Evolutionary conservation across 2,888 invertebrate species (phyloP), one percentile per base, ranked within the genome.

Genomic region (Cerceris ruficornis): DNA sequence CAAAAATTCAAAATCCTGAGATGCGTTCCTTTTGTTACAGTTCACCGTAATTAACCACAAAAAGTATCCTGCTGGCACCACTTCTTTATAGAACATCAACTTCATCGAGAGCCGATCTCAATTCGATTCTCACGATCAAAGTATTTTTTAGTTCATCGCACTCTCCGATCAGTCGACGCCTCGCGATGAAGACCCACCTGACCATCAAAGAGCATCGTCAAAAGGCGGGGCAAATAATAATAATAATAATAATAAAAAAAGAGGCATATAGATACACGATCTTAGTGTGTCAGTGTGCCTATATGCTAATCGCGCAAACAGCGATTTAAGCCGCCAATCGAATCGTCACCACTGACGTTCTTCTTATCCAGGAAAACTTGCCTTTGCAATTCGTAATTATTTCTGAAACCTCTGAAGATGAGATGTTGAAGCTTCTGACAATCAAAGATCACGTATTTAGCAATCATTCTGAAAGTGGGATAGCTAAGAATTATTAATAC

Each of bases 241-340:
- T n/a, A n/a, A n/a, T n/a, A n/a, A n/a, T n/a, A n/a, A n/a, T n/a
- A n/a, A n/a, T n/a, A n/a, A 74, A 65, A 75, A 69, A 60, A 60
- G 71, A 80, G 77, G 76, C 77, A 78, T 81, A 85, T 82, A 85
- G 89, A 88, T 88, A 87, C 68, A 65, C 59, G 86, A 88, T 88
- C 85, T 90, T 90, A 91, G 90, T 90, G 76, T 90, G 90, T 90
- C 90, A 90, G 90, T 90, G 89, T 90, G 91, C 81, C 90, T 90
- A 88, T 91, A 90, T 91, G 90, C 90, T 90, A 90, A 90, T 91
- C 87, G 81, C 57, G 69, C 75, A 77, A 83, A 65, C 84, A 84
- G 73, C 78, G 75, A 80, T 76, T 81, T 68, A 41, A 71, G 64
- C 62, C 28, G 52, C 41, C 41, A 17, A 9, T 7, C 49, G 62